Evolutionary conservation across 2,113 vertebrate genomes (phyloP).

Genomic region (Natator depressus): DNA sequence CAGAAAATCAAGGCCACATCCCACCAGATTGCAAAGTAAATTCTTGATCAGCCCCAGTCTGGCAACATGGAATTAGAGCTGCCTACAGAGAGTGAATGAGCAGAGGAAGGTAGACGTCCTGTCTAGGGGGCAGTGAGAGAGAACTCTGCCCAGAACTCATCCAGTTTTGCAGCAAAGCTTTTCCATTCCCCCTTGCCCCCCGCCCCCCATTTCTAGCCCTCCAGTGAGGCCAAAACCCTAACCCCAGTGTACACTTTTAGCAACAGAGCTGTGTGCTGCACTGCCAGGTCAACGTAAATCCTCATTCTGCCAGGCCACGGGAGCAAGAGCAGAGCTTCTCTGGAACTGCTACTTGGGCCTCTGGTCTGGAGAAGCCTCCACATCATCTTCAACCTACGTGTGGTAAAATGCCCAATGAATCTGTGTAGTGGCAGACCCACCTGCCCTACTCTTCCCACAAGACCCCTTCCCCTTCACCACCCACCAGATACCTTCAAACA

Average conservation of each 20-base stretch:
- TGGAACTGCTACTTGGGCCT: background rate
- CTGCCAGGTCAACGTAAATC: background rate
- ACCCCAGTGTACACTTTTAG: background rate
- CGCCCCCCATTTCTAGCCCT: background rate
- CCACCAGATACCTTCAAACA: background rate
- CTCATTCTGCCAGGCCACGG: background rate
- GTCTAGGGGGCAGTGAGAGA: background rate
- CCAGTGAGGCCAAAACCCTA: background rate
- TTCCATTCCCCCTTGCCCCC: constrained; percentile 36
- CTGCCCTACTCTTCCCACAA: background rate
- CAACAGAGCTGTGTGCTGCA: background rate
- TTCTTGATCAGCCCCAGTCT: background rate
- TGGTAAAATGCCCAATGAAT: background rate
- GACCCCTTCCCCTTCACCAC: background rate
- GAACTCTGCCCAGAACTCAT: constrained; percentile 22
- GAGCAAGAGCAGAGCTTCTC: background rate
- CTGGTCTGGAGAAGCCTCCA: background rate
- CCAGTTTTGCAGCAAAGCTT: background rate
- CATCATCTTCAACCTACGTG: background rate
- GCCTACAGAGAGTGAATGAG: background rate
- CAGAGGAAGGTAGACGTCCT: constrained; percentile 8
- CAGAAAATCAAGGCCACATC: background rate
- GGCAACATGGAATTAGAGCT: background rate
- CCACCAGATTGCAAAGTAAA: background rate
- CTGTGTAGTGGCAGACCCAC: background rate